Base-by-base conservation (phyloP, 2,797 vertebrate species). In the Poeciliopsis turneri region DNA sequence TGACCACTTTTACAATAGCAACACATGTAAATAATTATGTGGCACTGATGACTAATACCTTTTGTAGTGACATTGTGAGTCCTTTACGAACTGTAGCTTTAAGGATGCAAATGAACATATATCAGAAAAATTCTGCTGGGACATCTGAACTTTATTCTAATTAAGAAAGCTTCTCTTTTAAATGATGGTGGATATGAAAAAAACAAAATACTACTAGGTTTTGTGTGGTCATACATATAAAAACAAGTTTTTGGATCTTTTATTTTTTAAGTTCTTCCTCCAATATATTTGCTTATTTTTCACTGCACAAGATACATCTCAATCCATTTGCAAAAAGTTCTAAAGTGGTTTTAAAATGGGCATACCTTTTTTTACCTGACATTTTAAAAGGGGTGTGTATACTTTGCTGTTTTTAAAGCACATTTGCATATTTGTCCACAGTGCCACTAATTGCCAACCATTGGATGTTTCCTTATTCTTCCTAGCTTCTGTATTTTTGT, bases 401-500 rank as follows among this genome's bases (percentile, higher is more conserved):
- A 66, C 18, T 39, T 66, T 20, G 33, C 20, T 36, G 30, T 68
- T 68, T 41, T 25, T 25, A 68, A 68, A 23, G 64, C 49, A 77
- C 68, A 78, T 85, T 78, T 76, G 81, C 57, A 43, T 28, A 39
- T 39, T 5, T 79, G 28, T n/a, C 53, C 75, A 72, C 78, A 82
- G 57, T 84, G 49, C 72, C 69, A 66, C 82, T 78, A 66, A 86
- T 80, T 80, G 84, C 68, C 66, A 73, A 68, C 86, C 73, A 82
- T 80, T 76, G 77, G 72, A 86, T 75, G 74, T 71, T 69, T 47
- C 61, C 71, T 39, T 49, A 68, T 75, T 80, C 75, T 77, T 77
- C 49, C 68, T 39, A 43, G 46, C 73, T 76, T 72, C 51, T 90
- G 75, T 86, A 66, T 88, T 82, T 84, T 82, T 83, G 82, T 82